These are phyloP conservation scores for Watsonalla cultraria DNA, from an alignment of 2,888 invertebrate genomes.

Conservation along the genomic window DNA sequence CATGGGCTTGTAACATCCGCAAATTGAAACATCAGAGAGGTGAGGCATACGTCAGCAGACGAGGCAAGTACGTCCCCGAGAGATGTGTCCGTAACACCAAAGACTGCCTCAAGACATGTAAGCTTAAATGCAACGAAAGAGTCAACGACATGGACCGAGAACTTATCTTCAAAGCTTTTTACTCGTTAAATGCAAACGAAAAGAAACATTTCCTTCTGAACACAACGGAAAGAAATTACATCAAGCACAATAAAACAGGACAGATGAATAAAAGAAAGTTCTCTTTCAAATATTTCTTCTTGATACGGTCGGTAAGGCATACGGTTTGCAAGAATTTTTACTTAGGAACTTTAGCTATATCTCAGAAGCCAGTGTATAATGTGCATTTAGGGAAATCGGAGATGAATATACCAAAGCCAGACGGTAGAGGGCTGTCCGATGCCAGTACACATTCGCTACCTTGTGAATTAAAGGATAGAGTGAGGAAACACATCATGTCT, in stretches of 20 bases:
- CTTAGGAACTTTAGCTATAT: conserved; percentile 66
- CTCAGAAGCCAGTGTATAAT: conserved; percentile 69
- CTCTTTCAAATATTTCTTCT: conserved; percentile 65
- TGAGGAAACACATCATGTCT: conserved; percentile 57
- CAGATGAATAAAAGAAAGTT: conserved; percentile 47
- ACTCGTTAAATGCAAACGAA: conserved; percentile 60
- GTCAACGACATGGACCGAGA: conserved; percentile 57
- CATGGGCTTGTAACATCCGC: conserved; percentile 67
- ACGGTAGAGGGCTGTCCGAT: conserved; percentile 58
- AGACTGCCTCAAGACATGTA: conserved; percentile 62
- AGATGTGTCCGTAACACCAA: conserved; percentile 53
- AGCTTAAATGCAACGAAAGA: conserved; percentile 61
- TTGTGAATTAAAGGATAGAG: conserved; percentile 53
- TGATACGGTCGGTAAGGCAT: conserved; percentile 50
- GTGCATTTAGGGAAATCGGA: conserved; percentile 66
- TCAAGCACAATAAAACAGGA: conserved; percentile 40
- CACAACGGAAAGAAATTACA: conserved; percentile 58
- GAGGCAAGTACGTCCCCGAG: conserved; percentile 65
- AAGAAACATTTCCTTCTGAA: conserved; percentile 67
- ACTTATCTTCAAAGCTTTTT: conserved; percentile 66
- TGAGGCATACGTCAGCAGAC: conserved; percentile 61
- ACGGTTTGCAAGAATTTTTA: conserved; percentile 69
- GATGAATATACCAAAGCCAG: conserved; percentile 66
- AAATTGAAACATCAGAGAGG: conserved; percentile 66
- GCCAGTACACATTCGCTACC: conserved; percentile 57